Evolutionary conservation across 2,888 invertebrate species (phyloP).

Genomic region (Dyspetes luteomarginatus): DNA sequence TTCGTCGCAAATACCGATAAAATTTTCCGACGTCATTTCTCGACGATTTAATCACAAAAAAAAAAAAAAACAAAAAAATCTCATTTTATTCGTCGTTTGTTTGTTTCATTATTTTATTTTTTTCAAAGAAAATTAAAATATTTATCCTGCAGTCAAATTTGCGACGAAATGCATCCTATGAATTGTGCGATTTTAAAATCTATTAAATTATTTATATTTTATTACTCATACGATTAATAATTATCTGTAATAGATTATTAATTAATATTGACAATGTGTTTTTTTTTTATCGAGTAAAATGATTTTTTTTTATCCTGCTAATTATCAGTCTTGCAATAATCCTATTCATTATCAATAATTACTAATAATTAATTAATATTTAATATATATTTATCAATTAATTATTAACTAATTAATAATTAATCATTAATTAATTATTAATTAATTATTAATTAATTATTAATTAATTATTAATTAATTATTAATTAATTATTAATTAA

Average conservation of each 20-base stretch:
- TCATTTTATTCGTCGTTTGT: not conserved
- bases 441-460: no score
- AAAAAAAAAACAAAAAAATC: not conserved
- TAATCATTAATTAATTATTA: not conserved
- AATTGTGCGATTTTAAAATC: not conserved
- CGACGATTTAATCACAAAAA: not conserved
- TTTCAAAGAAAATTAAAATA: not conserved
- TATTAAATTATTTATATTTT: not conserved
- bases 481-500: not conserved
- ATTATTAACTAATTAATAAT: not conserved
- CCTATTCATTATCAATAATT: not conserved
- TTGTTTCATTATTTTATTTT: conserved; percentile 5
- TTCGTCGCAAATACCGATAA: conserved; percentile 44
- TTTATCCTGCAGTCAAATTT: not conserved
- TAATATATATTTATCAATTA: not conserved
- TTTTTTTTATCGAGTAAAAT: not conserved
- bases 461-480: no score
- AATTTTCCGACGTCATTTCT: conserved; percentile 24
- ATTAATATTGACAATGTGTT: not conserved
- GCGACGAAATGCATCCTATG: not conserved
- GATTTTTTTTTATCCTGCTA: not conserved
- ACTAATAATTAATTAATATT: not conserved
- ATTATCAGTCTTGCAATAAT: conserved; percentile 1
- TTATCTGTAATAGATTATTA: conserved; percentile 6
- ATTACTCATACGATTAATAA: no score